Evolutionary conservation across 2,797 vertebrate species (phyloP).

Genomic region (Coregonus ussuriensis): DNA sequence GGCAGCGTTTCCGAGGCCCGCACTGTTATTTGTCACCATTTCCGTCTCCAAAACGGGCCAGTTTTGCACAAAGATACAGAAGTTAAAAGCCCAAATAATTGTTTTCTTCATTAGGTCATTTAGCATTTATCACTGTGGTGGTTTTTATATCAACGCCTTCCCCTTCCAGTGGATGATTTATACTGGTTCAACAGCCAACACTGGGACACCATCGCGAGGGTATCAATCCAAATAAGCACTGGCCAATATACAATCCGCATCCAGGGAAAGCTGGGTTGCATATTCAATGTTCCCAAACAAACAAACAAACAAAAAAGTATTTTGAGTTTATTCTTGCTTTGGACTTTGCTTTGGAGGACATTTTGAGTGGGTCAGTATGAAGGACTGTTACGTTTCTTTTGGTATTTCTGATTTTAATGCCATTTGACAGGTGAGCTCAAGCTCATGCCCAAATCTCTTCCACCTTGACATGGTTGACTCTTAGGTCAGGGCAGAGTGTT

Average conservation of each 20-base stretch:
- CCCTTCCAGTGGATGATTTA: slow-evolving; percentile 69
- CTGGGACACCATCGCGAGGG: slow-evolving; percentile 54
- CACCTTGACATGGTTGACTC: not conserved
- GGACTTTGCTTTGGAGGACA: not conserved
- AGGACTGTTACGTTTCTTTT: not conserved
- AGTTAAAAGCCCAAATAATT: slow-evolving; percentile 79
- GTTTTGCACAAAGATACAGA: slow-evolving; percentile 66
- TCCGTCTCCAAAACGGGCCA: slow-evolving; percentile 65
- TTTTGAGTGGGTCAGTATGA: not conserved
- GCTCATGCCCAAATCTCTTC: not conserved
- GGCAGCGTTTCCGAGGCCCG: slow-evolving; percentile 68
- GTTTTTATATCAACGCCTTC: slow-evolving; percentile 65
- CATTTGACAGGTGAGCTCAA: not conserved
- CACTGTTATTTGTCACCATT: slow-evolving; percentile 80
- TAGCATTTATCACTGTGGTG: slow-evolving; percentile 63
- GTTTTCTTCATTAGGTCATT: slow-evolving; percentile 72
- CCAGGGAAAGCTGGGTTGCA: slow-evolving; percentile 55
- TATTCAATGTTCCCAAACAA: slow-evolving; percentile 61
- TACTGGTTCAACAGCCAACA: slow-evolving; percentile 56
- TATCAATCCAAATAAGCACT: slow-evolving; percentile 78
- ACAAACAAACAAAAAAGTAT: slow-evolving; percentile 24
- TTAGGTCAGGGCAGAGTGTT: not conserved
- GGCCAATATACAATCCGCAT: slow-evolving; percentile 67
- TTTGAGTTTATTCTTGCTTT: not conserved
- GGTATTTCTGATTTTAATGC: not conserved